Evolutionary conservation across 2,888 invertebrate genomes (phyloP).

Genomic region (Megaustenia siamemsis): DNA sequence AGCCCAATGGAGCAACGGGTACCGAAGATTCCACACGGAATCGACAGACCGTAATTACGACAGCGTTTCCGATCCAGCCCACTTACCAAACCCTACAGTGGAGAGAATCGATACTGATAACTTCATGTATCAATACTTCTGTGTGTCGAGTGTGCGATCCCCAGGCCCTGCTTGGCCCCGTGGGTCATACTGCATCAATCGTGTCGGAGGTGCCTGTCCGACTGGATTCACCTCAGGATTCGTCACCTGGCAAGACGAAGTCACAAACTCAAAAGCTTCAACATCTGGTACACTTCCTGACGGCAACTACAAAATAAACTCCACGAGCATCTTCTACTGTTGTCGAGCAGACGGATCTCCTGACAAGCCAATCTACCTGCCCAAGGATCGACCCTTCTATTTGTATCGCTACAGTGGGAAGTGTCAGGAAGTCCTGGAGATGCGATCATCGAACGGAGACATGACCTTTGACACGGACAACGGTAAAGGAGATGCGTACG

Average conservation of each 20-base stretch:
- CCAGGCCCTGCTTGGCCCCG: conserved; percentile 15
- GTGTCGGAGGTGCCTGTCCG: background rate
- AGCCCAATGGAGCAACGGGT: background rate
- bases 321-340: conserved; percentile 18
- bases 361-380: background rate
- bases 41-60: conserved; percentile 37
- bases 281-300: background rate
- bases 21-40: conserved; percentile 34
- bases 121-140: conserved; percentile 37
- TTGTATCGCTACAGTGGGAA: conserved; percentile 38
- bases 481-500: background rate
- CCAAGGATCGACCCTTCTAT: conserved; percentile 34
- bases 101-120: background rate
- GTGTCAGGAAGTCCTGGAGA: conserved; percentile 28
- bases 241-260: conserved; percentile 31
- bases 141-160: conserved; percentile 8
- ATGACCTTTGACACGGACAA: conserved; percentile 44
- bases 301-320: background rate
- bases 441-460: background rate
- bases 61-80: background rate
- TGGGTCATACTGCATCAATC: conserved; percentile 41
- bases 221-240: conserved; percentile 34
- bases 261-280: background rate
- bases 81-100: background rate
- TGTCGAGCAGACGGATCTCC: conserved; percentile 35